Conservation (phyloP, 2,113 vertebrate genomes). For the Asarcornis scutulata region DNA sequence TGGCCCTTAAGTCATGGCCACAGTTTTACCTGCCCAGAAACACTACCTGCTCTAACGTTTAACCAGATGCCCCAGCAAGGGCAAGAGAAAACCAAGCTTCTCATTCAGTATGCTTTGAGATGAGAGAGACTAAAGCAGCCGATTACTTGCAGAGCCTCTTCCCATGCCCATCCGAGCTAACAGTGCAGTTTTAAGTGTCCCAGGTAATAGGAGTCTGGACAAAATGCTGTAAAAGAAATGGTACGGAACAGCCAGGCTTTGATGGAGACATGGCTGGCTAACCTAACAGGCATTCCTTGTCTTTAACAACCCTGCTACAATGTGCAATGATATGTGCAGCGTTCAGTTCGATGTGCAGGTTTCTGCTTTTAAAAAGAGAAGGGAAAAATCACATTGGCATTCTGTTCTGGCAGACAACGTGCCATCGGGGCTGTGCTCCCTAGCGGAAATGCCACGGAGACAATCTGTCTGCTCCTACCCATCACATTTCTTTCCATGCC, state of each 20-base stretch:
- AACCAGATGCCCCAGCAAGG: background rate
- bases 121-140: background rate
- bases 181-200: background rate
- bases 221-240: background rate
- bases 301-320: background rate
- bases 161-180: background rate
- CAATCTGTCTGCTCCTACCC: slow-evolving; percentile 22
- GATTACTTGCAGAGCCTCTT: background rate
- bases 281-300: background rate
- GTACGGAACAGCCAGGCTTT: slow-evolving; percentile 5
- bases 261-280: slow-evolving; percentile 2
- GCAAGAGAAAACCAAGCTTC: background rate
- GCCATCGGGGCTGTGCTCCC: accelerated
- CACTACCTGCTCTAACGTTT: background rate
- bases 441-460: slow-evolving; percentile 11
- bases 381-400: background rate
- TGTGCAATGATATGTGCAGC: background rate
- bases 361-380: background rate
- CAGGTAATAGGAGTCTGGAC: background rate
- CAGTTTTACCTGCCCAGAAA: background rate
- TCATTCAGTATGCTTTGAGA: background rate
- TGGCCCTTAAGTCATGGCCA: background rate
- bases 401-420: accelerated
- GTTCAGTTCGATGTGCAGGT: background rate
- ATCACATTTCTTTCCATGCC: slow-evolving; percentile 26